Percentiles rank a stretch among this genome's conserved stretches.
Evolutionary conservation across 2,888 invertebrate genomes (phyloP).

Genomic region (Agrochola circellaris): DNA sequence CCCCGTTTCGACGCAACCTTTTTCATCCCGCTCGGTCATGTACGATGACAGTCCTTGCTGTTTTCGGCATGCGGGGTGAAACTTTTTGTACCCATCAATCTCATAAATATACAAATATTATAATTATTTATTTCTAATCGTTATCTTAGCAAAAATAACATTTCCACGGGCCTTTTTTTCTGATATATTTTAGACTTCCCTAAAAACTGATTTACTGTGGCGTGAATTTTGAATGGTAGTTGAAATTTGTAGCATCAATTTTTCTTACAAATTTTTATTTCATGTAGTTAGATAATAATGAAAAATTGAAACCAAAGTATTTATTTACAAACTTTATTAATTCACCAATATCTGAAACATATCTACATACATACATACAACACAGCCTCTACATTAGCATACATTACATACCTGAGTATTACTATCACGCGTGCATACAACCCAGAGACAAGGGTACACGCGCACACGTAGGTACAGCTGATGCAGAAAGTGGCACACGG

Average conservation of each 20-base stretch:
- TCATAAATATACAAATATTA: background rate
- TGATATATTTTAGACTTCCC: background rate
- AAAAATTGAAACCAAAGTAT: background rate
- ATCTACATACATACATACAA: background rate
- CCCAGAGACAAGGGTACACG: conserved; percentile 27
- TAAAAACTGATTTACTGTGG: background rate
- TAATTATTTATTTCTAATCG: background rate
- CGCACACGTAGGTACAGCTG: conserved; percentile 47
- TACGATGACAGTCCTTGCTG: background rate
- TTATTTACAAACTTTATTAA: background rate
- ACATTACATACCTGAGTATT: background rate
- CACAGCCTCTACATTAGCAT: background rate
- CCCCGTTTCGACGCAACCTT: background rate
- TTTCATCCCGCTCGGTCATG: background rate
- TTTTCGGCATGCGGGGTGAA: background rate
- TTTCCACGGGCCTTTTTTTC: background rate
- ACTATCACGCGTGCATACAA: conserved; percentile 29
- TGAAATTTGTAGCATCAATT: background rate
- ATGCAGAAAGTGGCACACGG: conserved; percentile 71
- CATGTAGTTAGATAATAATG: background rate
- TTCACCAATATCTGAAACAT: background rate
- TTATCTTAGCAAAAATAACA: background rate
- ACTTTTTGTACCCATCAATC: conserved; percentile 22
- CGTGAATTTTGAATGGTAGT: background rate
- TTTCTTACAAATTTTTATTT: background rate